phyloP scores from a whole-genome alignment of 2,797 vertebrate species.

The Galago senegalensis region DNA sequence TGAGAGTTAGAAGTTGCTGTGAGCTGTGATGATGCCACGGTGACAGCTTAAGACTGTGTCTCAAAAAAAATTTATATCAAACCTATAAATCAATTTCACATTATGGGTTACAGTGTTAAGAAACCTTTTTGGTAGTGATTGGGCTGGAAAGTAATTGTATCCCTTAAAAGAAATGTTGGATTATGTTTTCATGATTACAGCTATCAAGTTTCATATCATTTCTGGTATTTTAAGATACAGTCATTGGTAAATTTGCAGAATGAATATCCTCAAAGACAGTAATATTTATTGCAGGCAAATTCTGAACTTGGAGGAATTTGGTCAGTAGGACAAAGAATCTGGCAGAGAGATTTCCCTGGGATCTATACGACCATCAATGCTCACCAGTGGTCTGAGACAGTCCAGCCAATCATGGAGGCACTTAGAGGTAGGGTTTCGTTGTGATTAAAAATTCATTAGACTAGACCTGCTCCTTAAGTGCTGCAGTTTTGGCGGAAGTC shows the following conservation, averaged over 20 bases:
- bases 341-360: constrained; percentile 98
- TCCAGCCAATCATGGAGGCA: constrained; percentile 97
- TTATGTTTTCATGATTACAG: background rate
- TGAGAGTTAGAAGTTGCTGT: too few relatives aligned
- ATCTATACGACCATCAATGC: constrained; percentile 95
- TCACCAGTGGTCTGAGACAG: constrained; percentile 96
- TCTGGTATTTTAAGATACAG: background rate
- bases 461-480: constrained; percentile 31
- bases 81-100: background rate
- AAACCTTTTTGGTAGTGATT: background rate
- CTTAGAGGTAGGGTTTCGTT: constrained; percentile 93
- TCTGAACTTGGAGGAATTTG: constrained; percentile 95
- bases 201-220: background rate
- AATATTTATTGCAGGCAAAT: constrained; percentile 91
- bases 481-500: background rate
- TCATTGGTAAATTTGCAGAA: background rate
- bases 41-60: too few relatives aligned
- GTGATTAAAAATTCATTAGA: background rate
- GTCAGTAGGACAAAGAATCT: constrained; percentile 97
- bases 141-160: background rate
- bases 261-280: background rate
- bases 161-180: background rate
- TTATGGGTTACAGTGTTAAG: background rate
- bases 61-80: background rate
- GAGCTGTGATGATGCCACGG: too few relatives aligned